phyloP scores from a whole-genome alignment of 1,140 invertebrate genomes.

The Teleogryllus occipitalis region DNA sequence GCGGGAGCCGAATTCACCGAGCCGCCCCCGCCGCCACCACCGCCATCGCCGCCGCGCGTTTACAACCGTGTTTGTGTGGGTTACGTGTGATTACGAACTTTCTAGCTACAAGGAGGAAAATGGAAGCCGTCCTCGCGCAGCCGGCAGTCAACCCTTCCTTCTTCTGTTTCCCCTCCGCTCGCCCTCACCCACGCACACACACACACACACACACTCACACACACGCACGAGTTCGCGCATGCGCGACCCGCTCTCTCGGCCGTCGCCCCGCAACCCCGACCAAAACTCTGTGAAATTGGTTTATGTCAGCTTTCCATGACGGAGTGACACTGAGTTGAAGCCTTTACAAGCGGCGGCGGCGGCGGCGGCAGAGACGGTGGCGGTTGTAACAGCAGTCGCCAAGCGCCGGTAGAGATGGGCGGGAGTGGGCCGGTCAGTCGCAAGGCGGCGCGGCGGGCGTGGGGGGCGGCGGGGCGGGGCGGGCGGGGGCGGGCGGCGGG shows the following conservation, averaged over 20 bases:
- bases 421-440: neutral
- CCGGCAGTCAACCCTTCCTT: neutral
- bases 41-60: neutral
- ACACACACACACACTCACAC: neutral
- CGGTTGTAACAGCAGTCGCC: too few species aligned
- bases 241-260: neutral
- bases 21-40: too few species aligned
- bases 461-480: too few species aligned
- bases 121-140: neutral
- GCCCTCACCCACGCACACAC: neutral
- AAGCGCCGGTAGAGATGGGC: neutral
- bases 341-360: neutral
- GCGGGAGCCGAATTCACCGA: neutral
- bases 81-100: neutral
- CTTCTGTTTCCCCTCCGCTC: neutral
- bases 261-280: neutral
- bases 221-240: neutral
- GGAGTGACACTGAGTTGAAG: slow-evolving; percentile 3
- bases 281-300: neutral
- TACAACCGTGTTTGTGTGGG: neutral
- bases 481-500: too few species aligned
- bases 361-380: neutral
- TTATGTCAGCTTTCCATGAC: slow-evolving; percentile 4
- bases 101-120: slow-evolving; percentile 1
- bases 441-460: neutral